Percentiles rank a stretch among this genome's conserved stretches.
Evolutionary conservation across 2,888 invertebrate species (phyloP).

Genomic region (Melanostoma mellinum): DNA sequence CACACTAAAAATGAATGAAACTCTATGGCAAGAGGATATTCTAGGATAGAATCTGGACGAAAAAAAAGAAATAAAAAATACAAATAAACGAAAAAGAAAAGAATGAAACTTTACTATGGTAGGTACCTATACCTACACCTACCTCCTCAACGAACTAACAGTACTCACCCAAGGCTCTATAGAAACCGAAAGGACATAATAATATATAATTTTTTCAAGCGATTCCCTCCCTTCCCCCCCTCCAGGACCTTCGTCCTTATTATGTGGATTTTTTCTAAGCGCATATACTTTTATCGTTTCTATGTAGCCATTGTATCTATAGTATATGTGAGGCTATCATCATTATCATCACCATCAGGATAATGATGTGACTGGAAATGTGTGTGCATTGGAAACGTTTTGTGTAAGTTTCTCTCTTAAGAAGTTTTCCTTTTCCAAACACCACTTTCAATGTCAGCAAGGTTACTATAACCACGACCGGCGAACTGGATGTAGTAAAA

Average conservation of each 20-base stretch:
- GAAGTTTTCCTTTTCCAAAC: conserved; percentile 59
- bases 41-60: conserved; percentile 40
- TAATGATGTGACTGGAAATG: conserved; percentile 59
- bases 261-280: conserved; percentile 28
- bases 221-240: not conserved
- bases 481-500: not conserved
- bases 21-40: conserved; percentile 42
- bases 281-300: conserved; percentile 58
- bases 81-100: conserved; percentile 12
- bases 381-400: conserved; percentile 69
- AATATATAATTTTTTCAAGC: conserved; percentile 62
- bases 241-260: conserved; percentile 32
- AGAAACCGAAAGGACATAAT: conserved; percentile 70
- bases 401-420: conserved; percentile 65
- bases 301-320: conserved; percentile 59
- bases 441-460: conserved; percentile 56
- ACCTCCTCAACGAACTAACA: not conserved
- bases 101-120: conserved; percentile 10
- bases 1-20: conserved; percentile 71
- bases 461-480: not conserved
- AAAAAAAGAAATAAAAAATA: conserved; percentile 23
- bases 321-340: conserved; percentile 36
- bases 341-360: conserved; percentile 58
- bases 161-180: conserved; percentile 29
- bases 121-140: not conserved